Evolutionary conservation across 2,797 vertebrate species (phyloP).

Genomic region (Sebastes wilsoni): DNA sequence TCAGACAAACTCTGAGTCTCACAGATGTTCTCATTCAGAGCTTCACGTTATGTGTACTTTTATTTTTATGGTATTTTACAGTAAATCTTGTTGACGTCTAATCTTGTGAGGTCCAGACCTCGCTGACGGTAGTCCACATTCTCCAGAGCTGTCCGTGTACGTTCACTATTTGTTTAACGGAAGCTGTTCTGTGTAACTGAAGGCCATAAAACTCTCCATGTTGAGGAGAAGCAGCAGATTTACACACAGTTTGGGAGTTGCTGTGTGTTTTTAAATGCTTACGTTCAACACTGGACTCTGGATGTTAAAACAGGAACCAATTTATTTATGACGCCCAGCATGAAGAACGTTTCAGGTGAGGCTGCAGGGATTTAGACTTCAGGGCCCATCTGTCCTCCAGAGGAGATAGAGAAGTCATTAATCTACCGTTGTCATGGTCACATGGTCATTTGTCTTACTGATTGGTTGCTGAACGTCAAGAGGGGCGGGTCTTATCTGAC

Average conservation of each 20-base stretch:
- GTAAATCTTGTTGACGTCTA: no score
- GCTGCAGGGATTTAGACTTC: not conserved
- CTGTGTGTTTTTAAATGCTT: not conserved
- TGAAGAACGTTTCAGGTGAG: not conserved
- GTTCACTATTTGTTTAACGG: slow-evolving; percentile 20
- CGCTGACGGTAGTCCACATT: not conserved
- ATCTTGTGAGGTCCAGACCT: slow-evolving; percentile 9
- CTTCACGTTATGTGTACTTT: not conserved
- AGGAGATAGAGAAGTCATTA: not conserved
- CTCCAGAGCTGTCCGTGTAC: not conserved
- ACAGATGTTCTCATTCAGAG: not conserved
- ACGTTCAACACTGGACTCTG: not conserved
- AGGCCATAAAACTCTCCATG: slow-evolving; percentile 5
- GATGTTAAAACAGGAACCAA: slow-evolving; percentile 13
- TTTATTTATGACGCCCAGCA: not conserved
- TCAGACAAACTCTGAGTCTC: not conserved
- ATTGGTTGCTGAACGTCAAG: not conserved
- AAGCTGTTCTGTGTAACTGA: slow-evolving; percentile 13
- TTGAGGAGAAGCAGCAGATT: slow-evolving; percentile 3
- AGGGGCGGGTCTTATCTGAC: not conserved
- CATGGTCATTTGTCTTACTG: not conserved
- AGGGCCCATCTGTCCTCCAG: not conserved
- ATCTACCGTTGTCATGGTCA: not conserved
- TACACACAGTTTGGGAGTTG: not conserved
- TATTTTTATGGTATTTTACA: no score